phyloP scores from a whole-genome alignment of 2,797 vertebrate genomes.

The Eutrigla gurnardus region DNA sequence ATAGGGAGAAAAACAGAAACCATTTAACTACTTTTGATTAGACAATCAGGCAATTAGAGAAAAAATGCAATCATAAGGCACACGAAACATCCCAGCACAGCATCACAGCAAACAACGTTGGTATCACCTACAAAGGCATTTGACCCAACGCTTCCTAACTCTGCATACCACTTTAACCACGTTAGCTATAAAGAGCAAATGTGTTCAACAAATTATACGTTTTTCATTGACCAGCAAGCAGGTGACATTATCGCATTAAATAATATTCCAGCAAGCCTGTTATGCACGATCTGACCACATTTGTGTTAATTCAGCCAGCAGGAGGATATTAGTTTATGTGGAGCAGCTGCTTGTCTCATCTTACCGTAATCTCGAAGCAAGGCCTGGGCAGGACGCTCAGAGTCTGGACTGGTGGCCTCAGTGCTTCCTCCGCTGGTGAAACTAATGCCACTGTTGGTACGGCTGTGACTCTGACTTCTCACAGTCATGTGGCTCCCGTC shows the following conservation, averaged over 20 bases:
- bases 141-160: slow-evolving; percentile 82
- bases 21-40: slow-evolving; percentile 15
- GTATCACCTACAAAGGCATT: slow-evolving; percentile 79
- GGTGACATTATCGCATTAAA: neutral
- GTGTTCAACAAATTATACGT: slow-evolving; percentile 19
- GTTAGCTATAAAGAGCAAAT: slow-evolving; percentile 75
- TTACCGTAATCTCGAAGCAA: slow-evolving; percentile 94
- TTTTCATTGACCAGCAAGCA: slow-evolving; percentile 13
- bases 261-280: slow-evolving; percentile 1
- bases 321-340: neutral
- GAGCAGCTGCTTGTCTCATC: slow-evolving; percentile 21
- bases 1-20: slow-evolving; percentile 9
- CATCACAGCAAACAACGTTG: slow-evolving; percentile 68
- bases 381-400: slow-evolving; percentile 91
- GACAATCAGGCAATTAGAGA: slow-evolving; percentile 1
- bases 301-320: slow-evolving; percentile 17
- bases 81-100: slow-evolving; percentile 42
- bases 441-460: slow-evolving; percentile 94
- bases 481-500: slow-evolving; percentile 73
- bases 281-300: slow-evolving; percentile 1
- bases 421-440: slow-evolving; percentile 91
- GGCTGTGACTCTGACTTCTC: slow-evolving; percentile 90
- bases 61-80: neutral
- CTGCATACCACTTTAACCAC: slow-evolving; percentile 80
- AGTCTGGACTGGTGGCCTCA: slow-evolving; percentile 92